Conservation (phyloP, 1,140 invertebrate species). For the Phenacoccus solenopsis region DNA sequence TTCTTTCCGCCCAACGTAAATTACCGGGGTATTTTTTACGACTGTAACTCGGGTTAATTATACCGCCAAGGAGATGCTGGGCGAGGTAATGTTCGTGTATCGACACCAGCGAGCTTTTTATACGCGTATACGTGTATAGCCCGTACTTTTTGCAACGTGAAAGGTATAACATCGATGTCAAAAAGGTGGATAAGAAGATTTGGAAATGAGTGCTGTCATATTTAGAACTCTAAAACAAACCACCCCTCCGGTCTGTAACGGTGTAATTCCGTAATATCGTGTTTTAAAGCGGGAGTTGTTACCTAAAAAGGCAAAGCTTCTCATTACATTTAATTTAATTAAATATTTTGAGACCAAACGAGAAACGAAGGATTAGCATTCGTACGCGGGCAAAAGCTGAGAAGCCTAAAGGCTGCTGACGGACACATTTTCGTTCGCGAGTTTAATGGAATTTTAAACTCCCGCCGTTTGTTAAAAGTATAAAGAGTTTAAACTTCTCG, state of each 20-base stretch:
- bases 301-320: conserved; percentile 5
- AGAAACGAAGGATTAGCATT: conserved; percentile 16
- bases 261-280: background rate
- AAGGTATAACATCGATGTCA: conserved; percentile 1
- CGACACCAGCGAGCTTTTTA: no score
- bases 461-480: conserved; percentile 11
- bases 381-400: conserved; percentile 6
- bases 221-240: background rate
- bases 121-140: no score
- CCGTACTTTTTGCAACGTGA: background rate
- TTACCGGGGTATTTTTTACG: no score
- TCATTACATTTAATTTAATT: conserved; percentile 18
- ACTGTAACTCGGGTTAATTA: no score
- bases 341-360: conserved; percentile 14
- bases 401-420: conserved; percentile 16
- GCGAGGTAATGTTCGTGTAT: no score
- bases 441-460: conserved; percentile 18
- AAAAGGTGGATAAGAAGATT: background rate
- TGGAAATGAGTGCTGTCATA: background rate
- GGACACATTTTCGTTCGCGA: conserved; percentile 17
- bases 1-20: no score
- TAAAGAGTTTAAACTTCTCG: conserved; percentile 18
- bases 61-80: no score
- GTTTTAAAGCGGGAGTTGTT: background rate
- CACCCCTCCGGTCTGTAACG: background rate